Percentiles rank a stretch among this genome's conserved stretches.
These are phyloP conservation scores for Rhinichthys osculus DNA, from an alignment of 2,797 vertebrate genomes.

Conservation along the genomic window DNA sequence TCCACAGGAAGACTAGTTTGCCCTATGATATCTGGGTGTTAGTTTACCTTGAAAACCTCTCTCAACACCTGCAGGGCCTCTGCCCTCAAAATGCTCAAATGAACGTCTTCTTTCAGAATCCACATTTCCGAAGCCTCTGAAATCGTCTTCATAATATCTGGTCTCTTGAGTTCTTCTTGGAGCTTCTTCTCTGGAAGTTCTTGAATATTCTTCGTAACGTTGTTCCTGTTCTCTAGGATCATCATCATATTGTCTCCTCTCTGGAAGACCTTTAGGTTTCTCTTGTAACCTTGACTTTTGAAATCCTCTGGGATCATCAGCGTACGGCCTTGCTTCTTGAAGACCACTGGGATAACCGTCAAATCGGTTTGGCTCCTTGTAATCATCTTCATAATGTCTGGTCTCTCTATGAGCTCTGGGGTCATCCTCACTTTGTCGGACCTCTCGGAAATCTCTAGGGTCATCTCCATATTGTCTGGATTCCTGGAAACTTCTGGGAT, in stretches of 20 bases:
- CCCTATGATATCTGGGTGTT: background rate
- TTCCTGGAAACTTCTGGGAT: constrained; percentile 12
- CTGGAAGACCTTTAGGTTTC: constrained; percentile 1
- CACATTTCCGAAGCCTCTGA: background rate
- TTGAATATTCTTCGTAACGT: constrained; percentile 31
- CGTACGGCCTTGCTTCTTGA: constrained; percentile 2
- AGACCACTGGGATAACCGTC: background rate
- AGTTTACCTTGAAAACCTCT: constrained; percentile 68
- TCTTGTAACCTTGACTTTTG: constrained; percentile 22
- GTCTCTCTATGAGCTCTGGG: constrained; percentile 49
- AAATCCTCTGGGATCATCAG: constrained; percentile 38
- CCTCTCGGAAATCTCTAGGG: background rate
- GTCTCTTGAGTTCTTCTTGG: constrained; percentile 6
- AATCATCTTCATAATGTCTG: constrained; percentile 24
- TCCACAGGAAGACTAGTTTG: background rate
- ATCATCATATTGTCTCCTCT: constrained; percentile 35
- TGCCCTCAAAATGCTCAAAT: constrained; percentile 53
- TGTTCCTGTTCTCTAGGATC: background rate
- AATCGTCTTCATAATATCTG: constrained; percentile 27
- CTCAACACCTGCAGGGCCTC: constrained; percentile 44
- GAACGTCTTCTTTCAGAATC: constrained; percentile 38
- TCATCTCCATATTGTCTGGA: constrained; percentile 28
- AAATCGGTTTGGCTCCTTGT: background rate
- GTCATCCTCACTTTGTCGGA: no score
- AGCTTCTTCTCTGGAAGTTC: constrained; percentile 10